These are phyloP conservation scores for Spicauda simplicius DNA, from an alignment of 2,888 invertebrate species.

Conservation along the genomic window DNA sequence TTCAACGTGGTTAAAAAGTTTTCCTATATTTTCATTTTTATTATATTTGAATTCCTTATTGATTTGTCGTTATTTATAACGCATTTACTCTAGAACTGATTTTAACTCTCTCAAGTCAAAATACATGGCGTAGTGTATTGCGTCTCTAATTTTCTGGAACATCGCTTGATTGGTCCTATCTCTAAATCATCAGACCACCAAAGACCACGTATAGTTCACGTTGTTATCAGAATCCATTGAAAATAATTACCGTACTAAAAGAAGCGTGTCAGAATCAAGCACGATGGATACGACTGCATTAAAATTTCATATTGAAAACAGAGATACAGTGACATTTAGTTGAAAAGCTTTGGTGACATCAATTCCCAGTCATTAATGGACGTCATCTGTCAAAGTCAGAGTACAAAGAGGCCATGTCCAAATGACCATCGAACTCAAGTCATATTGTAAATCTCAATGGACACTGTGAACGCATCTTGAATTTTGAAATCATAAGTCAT, in stretches of 20 bases:
- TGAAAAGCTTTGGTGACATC: constrained; percentile 40
- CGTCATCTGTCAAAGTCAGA: constrained; percentile 58
- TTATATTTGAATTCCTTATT: too few species aligned
- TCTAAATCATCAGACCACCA: constrained; percentile 33
- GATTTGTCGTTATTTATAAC: too few species aligned
- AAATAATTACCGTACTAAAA: constrained; percentile 37
- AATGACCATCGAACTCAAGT: constrained; percentile 35
- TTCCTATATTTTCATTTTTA: too few species aligned
- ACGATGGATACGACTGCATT: constrained; percentile 26
- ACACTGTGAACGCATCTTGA: constrained; percentile 10
- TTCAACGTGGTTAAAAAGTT: too few species aligned
- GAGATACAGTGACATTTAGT: constrained; percentile 34
- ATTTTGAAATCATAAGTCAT: constrained; percentile 28
- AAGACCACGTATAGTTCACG: constrained; percentile 25
- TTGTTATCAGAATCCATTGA: constrained; percentile 25
- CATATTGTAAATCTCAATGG: constrained; percentile 24
- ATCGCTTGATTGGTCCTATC: neutral
- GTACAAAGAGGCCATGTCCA: constrained; percentile 50
- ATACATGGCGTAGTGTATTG: too few species aligned
- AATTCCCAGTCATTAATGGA: constrained; percentile 45
- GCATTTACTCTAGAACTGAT: too few species aligned
- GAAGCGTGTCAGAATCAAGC: constrained; percentile 35
- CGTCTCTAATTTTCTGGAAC: neutral
- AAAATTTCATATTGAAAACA: constrained; percentile 23
- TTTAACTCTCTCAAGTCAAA: too few species aligned